Evolutionary conservation across 1,140 invertebrate species (phyloP).

Genomic region (Oreohelix idahoensis): DNA sequence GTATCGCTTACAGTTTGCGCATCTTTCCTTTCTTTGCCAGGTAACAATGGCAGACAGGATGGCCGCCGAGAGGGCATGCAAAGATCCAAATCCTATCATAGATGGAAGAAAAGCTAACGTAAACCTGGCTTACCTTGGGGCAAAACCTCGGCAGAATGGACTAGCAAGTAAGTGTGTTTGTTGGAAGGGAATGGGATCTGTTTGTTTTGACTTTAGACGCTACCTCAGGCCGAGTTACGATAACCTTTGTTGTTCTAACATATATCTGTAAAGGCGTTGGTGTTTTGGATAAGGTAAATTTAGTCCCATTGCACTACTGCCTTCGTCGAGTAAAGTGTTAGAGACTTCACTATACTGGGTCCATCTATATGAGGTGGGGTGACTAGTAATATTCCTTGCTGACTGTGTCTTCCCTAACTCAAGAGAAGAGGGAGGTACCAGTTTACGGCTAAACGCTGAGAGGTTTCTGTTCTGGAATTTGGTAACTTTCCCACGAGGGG

Average conservation of each 20-base stretch:
- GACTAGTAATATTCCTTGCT: too few species aligned
- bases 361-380: too few species aligned
- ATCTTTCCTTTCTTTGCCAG: constrained; percentile 79
- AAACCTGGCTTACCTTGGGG: constrained; percentile 96
- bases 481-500: too few species aligned
- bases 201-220: not conserved
- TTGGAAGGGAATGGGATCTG: not conserved
- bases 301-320: too few species aligned
- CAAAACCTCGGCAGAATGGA: constrained; percentile 84
- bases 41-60: constrained; percentile 96
- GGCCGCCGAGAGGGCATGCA: constrained; percentile 94
- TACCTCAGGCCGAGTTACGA: not conserved
- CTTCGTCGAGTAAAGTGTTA: too few species aligned
- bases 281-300: too few species aligned
- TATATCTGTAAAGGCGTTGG: not conserved
- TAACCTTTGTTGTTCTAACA: not conserved
- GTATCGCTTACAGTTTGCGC: too few species aligned
- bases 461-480: too few species aligned
- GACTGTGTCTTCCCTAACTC: too few species aligned
- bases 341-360: too few species aligned
- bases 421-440: too few species aligned
- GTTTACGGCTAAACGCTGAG: too few species aligned
- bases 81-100: constrained; percentile 98
- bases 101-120: constrained; percentile 99
- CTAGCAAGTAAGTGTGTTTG: constrained; percentile 47